These are phyloP conservation scores for Drosophila sechellia DNA, from an alignment of 1,140 invertebrate genomes.

Conservation along the genomic window DNA sequence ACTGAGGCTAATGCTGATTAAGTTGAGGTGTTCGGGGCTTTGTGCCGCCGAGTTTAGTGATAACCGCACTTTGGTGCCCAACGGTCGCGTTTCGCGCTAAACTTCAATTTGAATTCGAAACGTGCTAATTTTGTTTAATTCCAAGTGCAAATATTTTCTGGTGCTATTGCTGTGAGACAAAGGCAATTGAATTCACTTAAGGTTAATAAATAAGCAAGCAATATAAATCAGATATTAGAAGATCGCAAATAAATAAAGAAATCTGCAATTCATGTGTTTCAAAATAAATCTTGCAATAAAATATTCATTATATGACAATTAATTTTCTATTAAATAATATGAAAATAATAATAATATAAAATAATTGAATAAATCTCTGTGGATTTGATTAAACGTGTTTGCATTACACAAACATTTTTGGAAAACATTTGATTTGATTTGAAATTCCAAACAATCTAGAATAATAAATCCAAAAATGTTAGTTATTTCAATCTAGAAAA, in stretches of 20 bases:
- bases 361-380: no score
- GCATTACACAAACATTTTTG: no score
- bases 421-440: no score
- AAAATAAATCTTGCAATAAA: no score
- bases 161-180: neutral
- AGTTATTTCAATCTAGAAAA: neutral
- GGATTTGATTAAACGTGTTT: no score
- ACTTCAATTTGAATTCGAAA: slow-evolving; percentile 15
- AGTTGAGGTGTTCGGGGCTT: slow-evolving; percentile 57
- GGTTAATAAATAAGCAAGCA: neutral
- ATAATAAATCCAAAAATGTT: neutral
- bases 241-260: neutral
- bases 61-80: slow-evolving; percentile 58
- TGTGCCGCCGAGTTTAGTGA: slow-evolving; percentile 56
- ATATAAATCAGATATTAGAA: neutral
- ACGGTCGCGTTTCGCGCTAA: slow-evolving; percentile 36
- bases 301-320: no score
- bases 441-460: no score
- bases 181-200: neutral
- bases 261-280: neutral
- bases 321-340: no score
- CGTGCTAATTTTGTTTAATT: slow-evolving; percentile 12
- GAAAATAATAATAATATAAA: no score
- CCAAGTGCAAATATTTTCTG: slow-evolving; percentile 13
- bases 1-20: slow-evolving; percentile 41